Conservation (phyloP, 2,797 vertebrate genomes). For the Okamejei kenojei region DNA sequence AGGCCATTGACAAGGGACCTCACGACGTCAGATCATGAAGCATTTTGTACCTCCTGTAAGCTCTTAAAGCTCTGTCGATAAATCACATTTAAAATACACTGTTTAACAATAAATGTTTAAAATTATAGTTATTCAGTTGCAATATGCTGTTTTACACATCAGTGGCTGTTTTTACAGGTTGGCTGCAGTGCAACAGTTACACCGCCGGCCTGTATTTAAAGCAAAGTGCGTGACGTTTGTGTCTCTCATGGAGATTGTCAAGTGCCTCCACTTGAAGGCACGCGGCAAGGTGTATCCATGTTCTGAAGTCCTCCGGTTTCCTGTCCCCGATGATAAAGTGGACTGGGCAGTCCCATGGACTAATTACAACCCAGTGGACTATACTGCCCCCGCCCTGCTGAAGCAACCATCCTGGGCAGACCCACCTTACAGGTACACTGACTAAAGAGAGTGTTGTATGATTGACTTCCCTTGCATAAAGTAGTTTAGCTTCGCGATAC, state of each 20-base stretch:
- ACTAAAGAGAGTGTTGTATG: too few species aligned
- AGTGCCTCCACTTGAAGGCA: conserved; percentile 10
- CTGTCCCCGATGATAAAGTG: conserved; percentile 27
- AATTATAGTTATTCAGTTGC: background rate
- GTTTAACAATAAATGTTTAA: background rate
- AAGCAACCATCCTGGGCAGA: conserved; percentile 12
- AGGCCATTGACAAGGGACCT: too few species aligned
- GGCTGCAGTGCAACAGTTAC: background rate
- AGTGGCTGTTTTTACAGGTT: conserved; percentile 14
- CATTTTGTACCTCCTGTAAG: too few species aligned
- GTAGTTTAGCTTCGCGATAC: too few species aligned
- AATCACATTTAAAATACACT: too few species aligned
- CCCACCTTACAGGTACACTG: background rate
- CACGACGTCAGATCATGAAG: background rate
- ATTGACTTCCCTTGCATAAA: background rate
- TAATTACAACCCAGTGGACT: background rate
- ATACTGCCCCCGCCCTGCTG: background rate
- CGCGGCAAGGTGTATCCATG: conserved; percentile 4
- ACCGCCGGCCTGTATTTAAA: background rate
- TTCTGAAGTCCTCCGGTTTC: background rate
- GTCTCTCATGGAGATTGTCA: conserved; percentile 1
- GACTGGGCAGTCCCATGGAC: conserved; percentile 26
- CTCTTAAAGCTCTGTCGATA: background rate
- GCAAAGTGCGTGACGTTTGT: background rate
- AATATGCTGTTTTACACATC: background rate